phyloP scores from a whole-genome alignment of 2,797 vertebrate genomes.

The Emydoidea blandingii region DNA sequence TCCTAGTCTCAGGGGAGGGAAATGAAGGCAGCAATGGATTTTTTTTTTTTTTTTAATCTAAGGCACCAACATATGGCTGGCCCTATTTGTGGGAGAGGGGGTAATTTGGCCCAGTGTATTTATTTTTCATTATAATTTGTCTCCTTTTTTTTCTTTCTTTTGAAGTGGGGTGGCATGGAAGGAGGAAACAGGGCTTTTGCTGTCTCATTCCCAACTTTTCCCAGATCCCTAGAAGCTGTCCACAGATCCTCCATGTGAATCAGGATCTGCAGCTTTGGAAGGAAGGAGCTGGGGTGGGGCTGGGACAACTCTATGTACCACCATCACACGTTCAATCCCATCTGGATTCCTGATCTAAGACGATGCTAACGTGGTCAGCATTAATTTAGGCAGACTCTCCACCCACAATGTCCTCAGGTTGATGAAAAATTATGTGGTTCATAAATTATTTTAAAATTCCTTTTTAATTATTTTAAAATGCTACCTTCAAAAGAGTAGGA shows the following conservation, averaged over 20 bases:
- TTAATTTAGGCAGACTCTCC: neutral
- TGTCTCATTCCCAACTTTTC: fast-evolving
- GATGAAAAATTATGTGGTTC: neutral
- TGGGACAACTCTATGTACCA: neutral
- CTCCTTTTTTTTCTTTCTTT: neutral
- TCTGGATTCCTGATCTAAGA: neutral
- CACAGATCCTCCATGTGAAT: neutral
- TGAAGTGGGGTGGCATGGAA: neutral
- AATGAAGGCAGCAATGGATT: neutral
- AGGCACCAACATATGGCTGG: neutral
- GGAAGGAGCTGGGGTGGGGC: neutral
- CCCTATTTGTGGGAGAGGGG: neutral
- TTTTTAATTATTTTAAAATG: neutral
- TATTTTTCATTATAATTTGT: neutral
- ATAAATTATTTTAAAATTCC: neutral
- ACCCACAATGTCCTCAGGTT: neutral
- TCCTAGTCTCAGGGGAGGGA: neutral
- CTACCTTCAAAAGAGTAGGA: neutral
- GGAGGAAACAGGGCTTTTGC: neutral
- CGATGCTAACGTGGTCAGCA: fast-evolving
- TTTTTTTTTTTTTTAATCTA: neutral
- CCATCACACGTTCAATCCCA: neutral
- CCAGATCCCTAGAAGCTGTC: neutral
- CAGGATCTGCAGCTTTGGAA: neutral
- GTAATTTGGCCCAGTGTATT: neutral